Conservation (phyloP, 1,140 invertebrate genomes). For the Carposina sasakii region DNA sequence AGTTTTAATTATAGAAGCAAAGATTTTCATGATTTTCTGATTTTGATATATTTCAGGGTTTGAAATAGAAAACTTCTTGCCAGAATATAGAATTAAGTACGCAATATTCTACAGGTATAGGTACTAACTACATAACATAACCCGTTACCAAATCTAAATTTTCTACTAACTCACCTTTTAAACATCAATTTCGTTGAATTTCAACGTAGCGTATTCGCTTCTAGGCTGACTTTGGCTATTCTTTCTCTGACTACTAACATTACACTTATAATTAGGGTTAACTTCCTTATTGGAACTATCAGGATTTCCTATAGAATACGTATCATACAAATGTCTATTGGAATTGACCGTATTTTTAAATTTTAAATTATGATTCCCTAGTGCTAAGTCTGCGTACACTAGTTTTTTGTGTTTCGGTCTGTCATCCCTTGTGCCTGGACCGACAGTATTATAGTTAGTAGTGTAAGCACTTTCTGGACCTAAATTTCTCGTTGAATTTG, state of each 20-base stretch:
- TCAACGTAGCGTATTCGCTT: slow-evolving; percentile 83
- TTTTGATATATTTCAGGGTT: too few relatives aligned
- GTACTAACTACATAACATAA: neutral
- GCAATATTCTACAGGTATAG: neutral
- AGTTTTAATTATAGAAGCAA: too few relatives aligned
- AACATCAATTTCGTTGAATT: slow-evolving; percentile 88
- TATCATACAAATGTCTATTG: slow-evolving; percentile 72
- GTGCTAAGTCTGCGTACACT: slow-evolving; percentile 70
- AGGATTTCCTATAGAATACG: slow-evolving; percentile 57
- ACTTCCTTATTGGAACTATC: slow-evolving; percentile 46
- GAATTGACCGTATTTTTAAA: slow-evolving; percentile 73
- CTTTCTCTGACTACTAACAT: slow-evolving; percentile 55
- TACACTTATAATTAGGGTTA: slow-evolving; percentile 54
- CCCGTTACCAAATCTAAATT: neutral
- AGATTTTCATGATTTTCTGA: too few relatives aligned
- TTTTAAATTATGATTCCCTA: slow-evolving; percentile 72
- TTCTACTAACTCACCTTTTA: slow-evolving; percentile 65
- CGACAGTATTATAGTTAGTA: slow-evolving; percentile 47
- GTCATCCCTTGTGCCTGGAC: slow-evolving; percentile 51
- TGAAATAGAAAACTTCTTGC: too few relatives aligned
- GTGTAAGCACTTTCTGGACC: slow-evolving; percentile 53
- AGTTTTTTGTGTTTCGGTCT: slow-evolving; percentile 64
- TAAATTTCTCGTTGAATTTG: slow-evolving; percentile 53
- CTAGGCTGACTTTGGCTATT: slow-evolving; percentile 41
- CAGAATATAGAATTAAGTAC: neutral